Percentiles rank a stretch among this genome's conserved stretches.
These are phyloP conservation scores for Urechis unicinctus DNA, from an alignment of 2,888 invertebrate genomes.

Conservation along the genomic window DNA sequence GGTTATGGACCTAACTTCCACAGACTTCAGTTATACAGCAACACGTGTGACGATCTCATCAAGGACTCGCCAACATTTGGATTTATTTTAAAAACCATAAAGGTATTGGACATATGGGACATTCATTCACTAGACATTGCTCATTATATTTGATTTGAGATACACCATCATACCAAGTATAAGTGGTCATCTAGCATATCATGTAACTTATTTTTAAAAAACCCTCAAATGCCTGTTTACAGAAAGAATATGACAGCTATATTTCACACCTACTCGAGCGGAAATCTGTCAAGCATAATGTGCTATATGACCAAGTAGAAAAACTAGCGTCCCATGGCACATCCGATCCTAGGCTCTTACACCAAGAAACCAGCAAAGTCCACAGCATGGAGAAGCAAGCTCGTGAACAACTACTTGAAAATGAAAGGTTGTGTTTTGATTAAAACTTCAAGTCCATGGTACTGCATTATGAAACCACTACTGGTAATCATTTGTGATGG, in stretches of 20 bases:
- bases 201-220: too few species aligned
- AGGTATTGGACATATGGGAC: slow-evolving; percentile 25
- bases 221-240: slow-evolving; percentile 3
- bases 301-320: slow-evolving; percentile 37
- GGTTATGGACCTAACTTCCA: slow-evolving; percentile 41
- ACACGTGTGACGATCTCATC: slow-evolving; percentile 39
- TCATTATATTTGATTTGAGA: neutral
- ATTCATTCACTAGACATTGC: neutral
- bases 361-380: slow-evolving; percentile 28
- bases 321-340: slow-evolving; percentile 35
- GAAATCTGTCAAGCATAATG: slow-evolving; percentile 33
- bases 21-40: slow-evolving; percentile 41
- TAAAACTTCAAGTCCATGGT: too few species aligned
- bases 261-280: slow-evolving; percentile 37
- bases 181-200: too few species aligned
- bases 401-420: slow-evolving; percentile 26
- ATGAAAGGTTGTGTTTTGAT: slow-evolving; percentile 40
- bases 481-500: neutral
- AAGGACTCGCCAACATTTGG: slow-evolving; percentile 40
- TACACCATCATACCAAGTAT: too few species aligned
- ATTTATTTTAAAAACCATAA: slow-evolving; percentile 38
- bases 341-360: slow-evolving; percentile 31
- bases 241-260: slow-evolving; percentile 47
- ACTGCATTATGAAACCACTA: too few species aligned
- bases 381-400: slow-evolving; percentile 30